Conservation (phyloP, 1,140 invertebrate genomes). For the Anagrus nilaparvatae region DNA sequence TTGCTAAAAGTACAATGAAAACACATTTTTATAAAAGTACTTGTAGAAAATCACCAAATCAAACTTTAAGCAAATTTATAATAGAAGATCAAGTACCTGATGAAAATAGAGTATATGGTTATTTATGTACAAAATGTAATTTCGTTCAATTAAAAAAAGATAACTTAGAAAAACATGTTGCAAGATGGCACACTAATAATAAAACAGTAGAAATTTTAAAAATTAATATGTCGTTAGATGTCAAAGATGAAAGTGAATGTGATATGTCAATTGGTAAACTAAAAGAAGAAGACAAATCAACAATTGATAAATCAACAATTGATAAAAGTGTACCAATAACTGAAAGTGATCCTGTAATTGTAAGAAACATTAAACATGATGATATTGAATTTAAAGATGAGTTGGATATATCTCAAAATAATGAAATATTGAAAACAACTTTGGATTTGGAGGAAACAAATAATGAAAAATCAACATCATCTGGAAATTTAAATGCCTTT, state of each 20-base stretch:
- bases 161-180: conserved; percentile 50
- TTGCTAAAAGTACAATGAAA: conserved; percentile 36
- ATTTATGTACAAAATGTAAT: conserved; percentile 55
- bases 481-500: conserved; percentile 33
- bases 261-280: conserved; percentile 9
- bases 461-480: conserved; percentile 3
- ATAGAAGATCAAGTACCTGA: conserved; percentile 25
- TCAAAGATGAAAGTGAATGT: conserved; percentile 18
- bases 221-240: conserved; percentile 40
- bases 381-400: conserved; percentile 11
- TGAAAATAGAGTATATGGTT: conserved; percentile 44
- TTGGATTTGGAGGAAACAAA: not conserved
- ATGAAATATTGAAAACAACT: not conserved
- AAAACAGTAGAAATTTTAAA: conserved; percentile 32
- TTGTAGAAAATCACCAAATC: conserved; percentile 23
- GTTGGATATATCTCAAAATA: not conserved
- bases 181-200: conserved; percentile 37
- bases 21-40: conserved; percentile 38
- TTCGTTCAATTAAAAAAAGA: conserved; percentile 52
- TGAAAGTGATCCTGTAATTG: not conserved
- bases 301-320: not conserved
- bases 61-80: conserved; percentile 20
- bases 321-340: not conserved
- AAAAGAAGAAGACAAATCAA: not conserved
- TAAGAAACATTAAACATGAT: not conserved